phyloP scores from a whole-genome alignment of 2,113 vertebrate species.

The Chroicocephalus ridibundus region DNA sequence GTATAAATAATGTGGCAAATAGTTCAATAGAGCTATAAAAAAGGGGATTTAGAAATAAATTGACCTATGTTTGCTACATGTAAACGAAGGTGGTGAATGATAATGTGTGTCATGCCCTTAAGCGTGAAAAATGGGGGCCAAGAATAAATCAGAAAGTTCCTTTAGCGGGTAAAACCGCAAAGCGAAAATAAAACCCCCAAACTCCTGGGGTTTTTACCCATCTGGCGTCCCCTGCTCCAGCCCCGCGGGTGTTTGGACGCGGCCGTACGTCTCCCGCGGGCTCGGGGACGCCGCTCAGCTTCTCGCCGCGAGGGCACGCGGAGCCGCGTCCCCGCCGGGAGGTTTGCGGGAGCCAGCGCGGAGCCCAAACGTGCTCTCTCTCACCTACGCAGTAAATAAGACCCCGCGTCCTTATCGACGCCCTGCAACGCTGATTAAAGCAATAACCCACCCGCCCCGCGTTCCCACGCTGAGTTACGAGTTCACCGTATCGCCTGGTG shows the following conservation, averaged over 20 bases:
- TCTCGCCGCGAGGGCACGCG: accelerated
- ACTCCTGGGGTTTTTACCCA: neutral
- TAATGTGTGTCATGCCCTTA: constrained; percentile 71
- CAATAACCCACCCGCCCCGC: neutral
- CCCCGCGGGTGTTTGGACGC: accelerated
- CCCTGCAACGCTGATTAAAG: neutral
- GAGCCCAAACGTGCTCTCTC: neutral
- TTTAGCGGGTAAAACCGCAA: neutral
- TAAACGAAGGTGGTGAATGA: constrained; percentile 75
- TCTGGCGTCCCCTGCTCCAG: neutral
- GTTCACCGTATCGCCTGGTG: neutral
- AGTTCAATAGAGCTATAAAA: constrained; percentile 82
- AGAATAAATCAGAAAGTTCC: constrained; percentile 10
- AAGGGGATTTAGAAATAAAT: constrained; percentile 80
- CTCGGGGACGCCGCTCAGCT: neutral
- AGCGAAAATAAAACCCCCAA: neutral
- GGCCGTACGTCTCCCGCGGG: accelerated
- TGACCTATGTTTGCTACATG: constrained; percentile 77
- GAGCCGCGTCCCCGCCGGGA: neutral
- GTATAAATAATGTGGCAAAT: constrained; percentile 85
- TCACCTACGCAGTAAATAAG: neutral
- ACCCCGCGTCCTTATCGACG: neutral
- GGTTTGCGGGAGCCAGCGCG: neutral
- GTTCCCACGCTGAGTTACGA: neutral
- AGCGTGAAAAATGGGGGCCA: constrained; percentile 9